Evolutionary conservation across 1,140 invertebrate species (phyloP).

Genomic region (Drosophila arawakana): DNA sequence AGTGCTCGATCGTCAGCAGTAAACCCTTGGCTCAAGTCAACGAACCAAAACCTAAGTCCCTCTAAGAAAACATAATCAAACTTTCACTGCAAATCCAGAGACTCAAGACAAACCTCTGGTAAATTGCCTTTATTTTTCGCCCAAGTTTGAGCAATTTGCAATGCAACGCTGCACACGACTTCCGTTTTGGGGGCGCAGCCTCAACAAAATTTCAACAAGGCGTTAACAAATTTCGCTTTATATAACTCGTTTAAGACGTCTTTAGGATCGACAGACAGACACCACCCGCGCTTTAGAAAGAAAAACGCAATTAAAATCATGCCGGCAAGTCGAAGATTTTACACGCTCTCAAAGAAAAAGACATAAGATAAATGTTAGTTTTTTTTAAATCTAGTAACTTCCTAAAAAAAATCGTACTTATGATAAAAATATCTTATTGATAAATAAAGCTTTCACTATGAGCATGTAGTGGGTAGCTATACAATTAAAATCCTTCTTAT

Average conservation of each 20-base stretch:
- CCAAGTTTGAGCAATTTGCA: slow-evolving; percentile 61
- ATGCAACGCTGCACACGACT: slow-evolving; percentile 77
- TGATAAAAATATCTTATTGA: too few relatives aligned
- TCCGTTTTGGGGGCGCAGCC: slow-evolving; percentile 45
- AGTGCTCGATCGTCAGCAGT: slow-evolving; percentile 8
- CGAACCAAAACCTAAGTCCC: slow-evolving; percentile 38
- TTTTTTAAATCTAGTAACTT: too few relatives aligned
- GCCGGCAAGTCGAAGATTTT: not conserved
- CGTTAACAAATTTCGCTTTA: slow-evolving; percentile 47
- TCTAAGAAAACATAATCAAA: slow-evolving; percentile 24
- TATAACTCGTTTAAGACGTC: slow-evolving; percentile 43
- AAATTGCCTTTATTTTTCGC: slow-evolving; percentile 37
- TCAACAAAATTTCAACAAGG: slow-evolving; percentile 17
- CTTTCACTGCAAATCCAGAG: slow-evolving; percentile 61
- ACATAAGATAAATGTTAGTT: too few relatives aligned
- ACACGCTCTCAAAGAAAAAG: not conserved
- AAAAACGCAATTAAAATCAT: slow-evolving; percentile 28
- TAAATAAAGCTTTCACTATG: too few relatives aligned
- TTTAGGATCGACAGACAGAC: slow-evolving; percentile 17
- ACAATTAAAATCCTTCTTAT: too few relatives aligned
- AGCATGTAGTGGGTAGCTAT: too few relatives aligned
- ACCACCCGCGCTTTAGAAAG: slow-evolving; percentile 48
- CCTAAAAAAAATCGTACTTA: too few relatives aligned
- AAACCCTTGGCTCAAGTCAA: slow-evolving; percentile 37
- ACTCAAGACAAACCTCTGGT: slow-evolving; percentile 24